Evolutionary conservation across 2,113 vertebrate species (phyloP), one percentile per base, ranked within the genome.

Genomic region (Siphamia tubifer): DNA sequence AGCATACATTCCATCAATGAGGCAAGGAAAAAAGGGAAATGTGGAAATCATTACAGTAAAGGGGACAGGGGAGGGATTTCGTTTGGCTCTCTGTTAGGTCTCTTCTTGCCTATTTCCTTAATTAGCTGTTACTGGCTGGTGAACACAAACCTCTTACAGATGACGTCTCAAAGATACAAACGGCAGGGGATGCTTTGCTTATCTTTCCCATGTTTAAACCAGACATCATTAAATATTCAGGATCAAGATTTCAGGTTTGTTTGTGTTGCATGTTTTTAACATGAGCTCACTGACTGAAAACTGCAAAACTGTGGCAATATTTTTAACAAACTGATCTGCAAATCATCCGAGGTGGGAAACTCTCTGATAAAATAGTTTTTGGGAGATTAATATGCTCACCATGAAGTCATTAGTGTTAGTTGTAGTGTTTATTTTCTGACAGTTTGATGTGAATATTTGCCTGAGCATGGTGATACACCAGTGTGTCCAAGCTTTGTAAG

Each of bases 41-140:
- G 89, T 91, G 90, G 89, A 86, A 91, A 86, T 87, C 40, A 90
- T 91, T 91, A 91, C 54, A 75, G 74, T 67, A 74, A 74, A 61
- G 1, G 77, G 80, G 81, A 84, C 79, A 77, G 72, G 87, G 83
- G 88, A 79, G 81, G 79, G 77, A 31, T 65, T 75, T 63, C 72
- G 63, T 77, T 78, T 74, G 82, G 70, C 84, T 86, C 63, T 70
- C 68, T 23, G 71, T 68, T 65, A 53, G 67, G 73, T 80, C 82
- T 86, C 77, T 57, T 85, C 66, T 71, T 74, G 72, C 68, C 79
- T 79, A 76, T 78, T 83, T 83, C 77, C 43, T 75, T 73, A 84
- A 76, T 84, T 82, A 80, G 61, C 74, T 77, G 68, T 83, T 73
- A n/a, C 68, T 81, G 80, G 77, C 60, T 38, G 10, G 36, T 67